These are phyloP conservation scores for Smittia aterrima DNA, from an alignment of 2,888 invertebrate genomes.

Conservation along the genomic window DNA sequence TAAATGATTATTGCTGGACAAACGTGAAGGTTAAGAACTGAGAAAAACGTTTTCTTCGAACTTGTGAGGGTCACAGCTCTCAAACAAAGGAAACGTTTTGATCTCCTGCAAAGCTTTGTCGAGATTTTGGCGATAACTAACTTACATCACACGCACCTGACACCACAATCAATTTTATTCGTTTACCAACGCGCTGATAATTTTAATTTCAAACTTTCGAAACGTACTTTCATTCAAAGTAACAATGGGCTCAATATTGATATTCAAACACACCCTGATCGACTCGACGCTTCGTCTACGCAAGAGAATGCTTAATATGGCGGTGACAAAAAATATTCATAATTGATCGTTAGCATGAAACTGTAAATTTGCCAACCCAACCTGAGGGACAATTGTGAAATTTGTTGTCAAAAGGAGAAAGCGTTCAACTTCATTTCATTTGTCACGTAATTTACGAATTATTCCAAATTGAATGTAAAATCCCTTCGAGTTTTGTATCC, in stretches of 20 bases:
- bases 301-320: neutral
- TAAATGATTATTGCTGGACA: neutral
- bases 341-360: neutral
- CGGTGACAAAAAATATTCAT: neutral
- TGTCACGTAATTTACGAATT: too few relatives aligned
- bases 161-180: too few relatives aligned
- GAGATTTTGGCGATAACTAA: too few relatives aligned
- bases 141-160: too few relatives aligned
- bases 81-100: neutral
- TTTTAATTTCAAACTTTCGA: neutral
- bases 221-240: neutral
- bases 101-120: too few relatives aligned
- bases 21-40: neutral
- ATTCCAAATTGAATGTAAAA: too few relatives aligned
- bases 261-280: conserved; percentile 26
- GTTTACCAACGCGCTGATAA: too few relatives aligned
- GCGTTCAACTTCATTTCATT: too few relatives aligned
- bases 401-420: too few relatives aligned
- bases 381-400: too few relatives aligned
- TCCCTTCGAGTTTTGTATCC: neutral
- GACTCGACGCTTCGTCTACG: neutral
- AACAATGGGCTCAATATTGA: conserved; percentile 38
- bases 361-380: neutral
- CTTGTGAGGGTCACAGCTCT: neutral
- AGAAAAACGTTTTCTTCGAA: neutral